These are phyloP conservation scores for Deroplatys truncata DNA, from an alignment of 2,888 invertebrate species.

Conservation along the genomic window DNA sequence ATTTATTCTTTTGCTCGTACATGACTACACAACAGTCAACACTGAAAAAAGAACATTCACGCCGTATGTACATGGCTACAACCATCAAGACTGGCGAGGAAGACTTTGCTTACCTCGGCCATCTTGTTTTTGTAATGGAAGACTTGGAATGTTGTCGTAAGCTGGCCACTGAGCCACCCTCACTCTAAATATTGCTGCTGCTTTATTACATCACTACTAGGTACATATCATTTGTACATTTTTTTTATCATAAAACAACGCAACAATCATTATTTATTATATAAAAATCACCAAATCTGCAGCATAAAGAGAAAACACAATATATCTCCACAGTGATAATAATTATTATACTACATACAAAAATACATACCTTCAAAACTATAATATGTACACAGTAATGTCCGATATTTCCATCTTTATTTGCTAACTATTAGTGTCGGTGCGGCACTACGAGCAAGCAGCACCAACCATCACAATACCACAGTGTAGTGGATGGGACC, in stretches of 20 bases:
- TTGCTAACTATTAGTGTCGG: neutral
- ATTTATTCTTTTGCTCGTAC: neutral
- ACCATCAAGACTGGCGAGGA: neutral
- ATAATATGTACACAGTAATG: conserved; percentile 1
- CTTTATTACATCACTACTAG: neutral
- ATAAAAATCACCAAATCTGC: neutral
- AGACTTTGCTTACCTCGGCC: neutral
- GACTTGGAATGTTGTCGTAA: conserved; percentile 9
- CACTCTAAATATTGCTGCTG: neutral
- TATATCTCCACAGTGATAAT: neutral
- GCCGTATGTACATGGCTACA: neutral
- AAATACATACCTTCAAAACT: conserved; percentile 1
- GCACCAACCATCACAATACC: neutral
- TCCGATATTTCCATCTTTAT: neutral
- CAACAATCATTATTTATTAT: neutral
- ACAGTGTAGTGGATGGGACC: neutral
- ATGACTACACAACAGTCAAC: neutral
- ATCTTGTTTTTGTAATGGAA: conserved; percentile 1
- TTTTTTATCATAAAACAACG: neutral
- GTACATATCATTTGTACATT: conserved; percentile 2
- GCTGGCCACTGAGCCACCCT: neutral
- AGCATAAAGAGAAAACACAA: neutral
- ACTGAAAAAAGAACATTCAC: neutral
- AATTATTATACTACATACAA: neutral
- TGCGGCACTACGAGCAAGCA: neutral